Percentiles rank a stretch among this genome's conserved stretches.
Conservation (phyloP, 2,113 vertebrate genomes). For the Varanus komodoensis region DNA sequence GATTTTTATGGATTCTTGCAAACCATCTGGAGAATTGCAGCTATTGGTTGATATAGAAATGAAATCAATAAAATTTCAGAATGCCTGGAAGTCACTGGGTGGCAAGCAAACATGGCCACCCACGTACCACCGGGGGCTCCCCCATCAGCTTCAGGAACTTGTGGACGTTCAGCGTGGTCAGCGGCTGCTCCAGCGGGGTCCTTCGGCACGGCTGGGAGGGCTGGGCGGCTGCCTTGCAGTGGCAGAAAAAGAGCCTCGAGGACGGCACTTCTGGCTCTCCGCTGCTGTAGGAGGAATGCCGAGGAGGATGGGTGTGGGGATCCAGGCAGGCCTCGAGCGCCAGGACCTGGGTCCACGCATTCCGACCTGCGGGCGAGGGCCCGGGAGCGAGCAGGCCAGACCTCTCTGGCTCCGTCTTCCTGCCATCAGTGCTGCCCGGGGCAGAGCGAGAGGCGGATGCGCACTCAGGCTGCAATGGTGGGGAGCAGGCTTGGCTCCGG, state of each 20-base stretch:
- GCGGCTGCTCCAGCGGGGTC: slow-evolving; percentile 81
- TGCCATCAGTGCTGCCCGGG: no score
- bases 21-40: no score
- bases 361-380: no score
- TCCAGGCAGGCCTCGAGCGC: background rate
- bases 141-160: slow-evolving; percentile 92
- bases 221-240: slow-evolving; percentile 77
- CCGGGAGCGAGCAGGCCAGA: no score
- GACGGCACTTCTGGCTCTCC: slow-evolving; percentile 62
- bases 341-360: background rate
- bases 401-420: no score
- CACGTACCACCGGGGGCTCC: slow-evolving; percentile 88
- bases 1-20: no score
- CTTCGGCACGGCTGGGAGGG: slow-evolving; percentile 80
- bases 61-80: no score
- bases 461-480: no score
- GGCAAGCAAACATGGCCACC: background rate
- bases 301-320: background rate
- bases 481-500: no score
- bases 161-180: slow-evolving; percentile 88
- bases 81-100: no score
- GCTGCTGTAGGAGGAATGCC: slow-evolving; percentile 68
- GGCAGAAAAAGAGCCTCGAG: slow-evolving; percentile 87
- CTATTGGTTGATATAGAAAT: no score
- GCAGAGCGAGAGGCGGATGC: no score